phyloP scores from a whole-genome alignment of 2,888 invertebrate species.

The Nomada fabriciana region DNA sequence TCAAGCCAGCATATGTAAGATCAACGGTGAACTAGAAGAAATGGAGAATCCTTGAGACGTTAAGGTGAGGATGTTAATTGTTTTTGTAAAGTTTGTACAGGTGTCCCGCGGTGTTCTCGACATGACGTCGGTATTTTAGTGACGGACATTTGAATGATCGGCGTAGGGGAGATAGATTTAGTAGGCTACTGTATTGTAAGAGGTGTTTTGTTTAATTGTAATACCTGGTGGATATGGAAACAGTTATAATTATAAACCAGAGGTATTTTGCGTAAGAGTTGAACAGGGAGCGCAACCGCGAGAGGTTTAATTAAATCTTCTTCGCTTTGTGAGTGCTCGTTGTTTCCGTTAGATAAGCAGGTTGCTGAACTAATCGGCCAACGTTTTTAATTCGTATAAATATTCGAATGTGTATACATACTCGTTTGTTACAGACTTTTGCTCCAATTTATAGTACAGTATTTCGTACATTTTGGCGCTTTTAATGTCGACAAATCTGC shows the following conservation, averaged over 20 bases:
- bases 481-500: too few species aligned
- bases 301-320: slow-evolving; percentile 20
- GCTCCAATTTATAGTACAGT: too few species aligned
- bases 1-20: slow-evolving; percentile 13
- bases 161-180: background rate
- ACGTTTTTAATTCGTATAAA: background rate
- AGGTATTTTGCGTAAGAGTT: slow-evolving; percentile 17
- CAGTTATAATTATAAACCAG: slow-evolving; percentile 20
- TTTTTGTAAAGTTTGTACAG: background rate
- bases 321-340: background rate
- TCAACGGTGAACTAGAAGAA: slow-evolving; percentile 21
- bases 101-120: background rate
- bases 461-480: too few species aligned
- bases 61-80: slow-evolving; percentile 59
- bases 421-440: too few species aligned
- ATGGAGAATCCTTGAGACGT: slow-evolving; percentile 63
- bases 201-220: slow-evolving; percentile 5
- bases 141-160: background rate
- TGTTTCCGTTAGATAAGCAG: background rate
- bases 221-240: slow-evolving; percentile 18
- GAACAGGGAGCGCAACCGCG: background rate
- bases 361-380: background rate
- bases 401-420: too few species aligned
- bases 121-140: background rate
- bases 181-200: background rate